Conservation (phyloP, 2,113 vertebrate species). For the Cygnus atratus region DNA sequence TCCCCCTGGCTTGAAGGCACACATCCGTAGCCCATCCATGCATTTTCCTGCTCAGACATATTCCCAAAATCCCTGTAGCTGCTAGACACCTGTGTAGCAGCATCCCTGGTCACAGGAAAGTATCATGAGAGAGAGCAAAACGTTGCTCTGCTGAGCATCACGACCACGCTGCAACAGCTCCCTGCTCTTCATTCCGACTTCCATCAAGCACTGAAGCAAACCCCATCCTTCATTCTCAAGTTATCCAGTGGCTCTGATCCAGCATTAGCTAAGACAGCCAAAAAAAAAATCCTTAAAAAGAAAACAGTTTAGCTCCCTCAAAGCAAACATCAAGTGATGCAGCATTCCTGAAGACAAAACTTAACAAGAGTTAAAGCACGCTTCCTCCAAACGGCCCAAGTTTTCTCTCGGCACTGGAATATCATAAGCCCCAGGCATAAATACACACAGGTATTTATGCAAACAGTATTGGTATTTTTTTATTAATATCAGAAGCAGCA, state of each 20-base stretch:
- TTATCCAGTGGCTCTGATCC: neutral
- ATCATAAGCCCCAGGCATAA: neutral
- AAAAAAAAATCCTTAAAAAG: neutral
- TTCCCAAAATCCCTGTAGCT: neutral
- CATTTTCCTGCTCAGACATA: neutral
- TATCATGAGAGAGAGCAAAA: neutral
- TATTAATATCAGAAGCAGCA: neutral
- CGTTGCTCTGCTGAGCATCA: fast-evolving
- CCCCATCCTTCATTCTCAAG: neutral
- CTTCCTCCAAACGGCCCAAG: neutral
- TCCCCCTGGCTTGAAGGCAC: slow-evolving; percentile 10
- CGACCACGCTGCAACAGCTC: neutral
- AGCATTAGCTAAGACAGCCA: neutral
- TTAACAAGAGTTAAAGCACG: neutral
- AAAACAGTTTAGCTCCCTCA: neutral
- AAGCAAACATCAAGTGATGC: neutral
- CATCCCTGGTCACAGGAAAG: neutral
- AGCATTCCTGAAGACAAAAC: neutral
- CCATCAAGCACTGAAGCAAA: neutral
- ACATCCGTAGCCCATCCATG: neutral
- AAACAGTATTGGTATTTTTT: neutral
- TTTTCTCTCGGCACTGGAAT: neutral
- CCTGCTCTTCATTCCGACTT: neutral
- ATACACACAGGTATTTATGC: neutral
- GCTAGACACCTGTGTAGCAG: neutral